Percentiles rank a stretch among this genome's conserved stretches.
These are phyloP conservation scores for Melanocharis versteri DNA, from an alignment of 2,113 vertebrate genomes.

Conservation along the genomic window DNA sequence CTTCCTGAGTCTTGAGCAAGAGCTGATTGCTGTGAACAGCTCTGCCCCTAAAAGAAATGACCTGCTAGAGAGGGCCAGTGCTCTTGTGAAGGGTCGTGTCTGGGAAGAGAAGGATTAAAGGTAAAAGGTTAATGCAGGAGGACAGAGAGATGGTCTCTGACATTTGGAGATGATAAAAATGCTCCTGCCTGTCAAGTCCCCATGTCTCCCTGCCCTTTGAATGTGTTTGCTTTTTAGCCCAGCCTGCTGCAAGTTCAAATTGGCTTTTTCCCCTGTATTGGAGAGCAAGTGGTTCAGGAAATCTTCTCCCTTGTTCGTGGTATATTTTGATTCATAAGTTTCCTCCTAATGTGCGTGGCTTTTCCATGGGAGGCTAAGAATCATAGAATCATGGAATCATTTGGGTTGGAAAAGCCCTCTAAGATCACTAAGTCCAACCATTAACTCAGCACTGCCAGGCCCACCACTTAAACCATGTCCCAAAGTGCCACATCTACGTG, in stretches of 20 bases:
- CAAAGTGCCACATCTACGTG: not conserved
- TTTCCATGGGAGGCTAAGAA: not conserved
- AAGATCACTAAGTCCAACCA: not conserved
- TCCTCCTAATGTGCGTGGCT: not conserved
- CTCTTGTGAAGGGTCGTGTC: not conserved
- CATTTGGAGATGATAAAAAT: not conserved
- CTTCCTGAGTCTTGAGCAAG: constrained; percentile 12
- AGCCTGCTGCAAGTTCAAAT: not conserved
- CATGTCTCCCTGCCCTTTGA: not conserved
- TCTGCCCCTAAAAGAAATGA: not conserved
- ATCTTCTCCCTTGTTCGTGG: not conserved
- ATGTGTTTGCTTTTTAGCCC: not conserved
- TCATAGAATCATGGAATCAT: not conserved
- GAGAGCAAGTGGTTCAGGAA: not conserved
- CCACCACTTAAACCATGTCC: not conserved
- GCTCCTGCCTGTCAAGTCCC: not conserved
- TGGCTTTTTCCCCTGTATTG: not conserved
- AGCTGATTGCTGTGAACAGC: not conserved
- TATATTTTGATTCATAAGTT: not conserved
- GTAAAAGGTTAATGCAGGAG: not conserved
- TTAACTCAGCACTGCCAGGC: not conserved
- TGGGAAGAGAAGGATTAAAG: not conserved
- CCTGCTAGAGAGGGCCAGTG: not conserved
- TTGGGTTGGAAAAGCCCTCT: not conserved
- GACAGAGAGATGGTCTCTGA: not conserved